Conservation (phyloP, 2,888 invertebrate genomes). For the Chydorus sphaericus region DNA sequence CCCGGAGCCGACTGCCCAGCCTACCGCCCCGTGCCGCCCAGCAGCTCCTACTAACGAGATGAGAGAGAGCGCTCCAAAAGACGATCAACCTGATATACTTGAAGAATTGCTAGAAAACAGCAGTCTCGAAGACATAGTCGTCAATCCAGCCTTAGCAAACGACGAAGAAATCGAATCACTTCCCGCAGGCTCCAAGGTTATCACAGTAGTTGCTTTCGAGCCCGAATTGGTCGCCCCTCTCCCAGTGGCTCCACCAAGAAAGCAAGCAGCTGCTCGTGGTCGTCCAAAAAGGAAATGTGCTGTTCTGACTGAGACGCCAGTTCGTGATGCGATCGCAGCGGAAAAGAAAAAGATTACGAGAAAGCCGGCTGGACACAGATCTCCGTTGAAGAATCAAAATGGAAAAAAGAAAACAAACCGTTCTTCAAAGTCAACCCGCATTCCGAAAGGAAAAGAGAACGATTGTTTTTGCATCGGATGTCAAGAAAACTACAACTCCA, state of each 20-base stretch:
- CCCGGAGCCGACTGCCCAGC: background rate
- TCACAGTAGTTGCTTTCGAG: background rate
- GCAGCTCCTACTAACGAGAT: background rate
- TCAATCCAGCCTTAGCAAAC: background rate
- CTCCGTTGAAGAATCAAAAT: background rate
- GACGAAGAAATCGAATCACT: background rate
- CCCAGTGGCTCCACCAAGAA: background rate
- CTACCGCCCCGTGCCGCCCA: background rate
- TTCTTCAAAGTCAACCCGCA: background rate
- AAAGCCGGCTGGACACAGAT: background rate
- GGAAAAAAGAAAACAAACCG: background rate
- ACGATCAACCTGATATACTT: background rate
- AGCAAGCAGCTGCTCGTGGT: background rate
- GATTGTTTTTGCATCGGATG: background rate
- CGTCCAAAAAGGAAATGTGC: background rate
- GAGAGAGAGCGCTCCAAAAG: background rate
- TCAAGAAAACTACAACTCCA: background rate
- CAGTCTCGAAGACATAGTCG: too few species aligned
- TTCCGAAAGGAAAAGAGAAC: background rate
- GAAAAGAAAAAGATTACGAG: background rate
- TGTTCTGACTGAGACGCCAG: background rate
- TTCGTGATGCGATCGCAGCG: background rate
- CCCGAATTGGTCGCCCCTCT: background rate
- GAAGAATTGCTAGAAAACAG: too few species aligned
- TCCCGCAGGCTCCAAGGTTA: background rate